Percentiles rank a stretch among this genome's conserved stretches.
Conservation (phyloP, 2,113 vertebrate species). For the Azemiops feae region DNA sequence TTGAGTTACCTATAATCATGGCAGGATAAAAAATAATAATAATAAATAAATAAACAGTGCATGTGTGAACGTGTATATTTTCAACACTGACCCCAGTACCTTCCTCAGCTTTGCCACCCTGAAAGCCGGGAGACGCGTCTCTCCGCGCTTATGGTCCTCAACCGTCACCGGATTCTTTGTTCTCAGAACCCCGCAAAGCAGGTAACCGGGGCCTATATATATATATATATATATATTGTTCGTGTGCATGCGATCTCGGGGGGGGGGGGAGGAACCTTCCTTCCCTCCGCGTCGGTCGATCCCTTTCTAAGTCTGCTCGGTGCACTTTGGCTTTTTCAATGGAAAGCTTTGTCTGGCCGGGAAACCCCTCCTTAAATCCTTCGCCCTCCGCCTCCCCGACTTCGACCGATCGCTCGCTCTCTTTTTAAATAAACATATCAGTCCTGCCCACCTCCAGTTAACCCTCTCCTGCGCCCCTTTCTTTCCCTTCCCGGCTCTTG, state of each 20-base stretch:
- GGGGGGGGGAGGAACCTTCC: not conserved
- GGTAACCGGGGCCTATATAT: not conserved
- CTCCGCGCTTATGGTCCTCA: not conserved
- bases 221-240: not conserved
- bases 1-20: no score
- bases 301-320: not conserved
- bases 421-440: not conserved
- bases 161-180: constrained; percentile 1
- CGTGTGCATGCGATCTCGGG: not conserved
- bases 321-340: not conserved
- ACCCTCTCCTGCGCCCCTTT: not conserved
- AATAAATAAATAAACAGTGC: not conserved
- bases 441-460: not conserved
- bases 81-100: not conserved
- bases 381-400: not conserved
- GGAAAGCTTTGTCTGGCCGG: not conserved
- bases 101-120: not conserved
- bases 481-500: not conserved
- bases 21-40: no score
- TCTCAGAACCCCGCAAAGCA: not conserved
- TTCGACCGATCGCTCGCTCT: not conserved
- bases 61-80: not conserved
- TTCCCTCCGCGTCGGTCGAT: not conserved
- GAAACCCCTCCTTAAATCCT: not conserved
- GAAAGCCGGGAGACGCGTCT: not conserved